These are phyloP conservation scores for Pachliopta kotzebuea DNA, from an alignment of 2,888 invertebrate species.

Conservation along the genomic window DNA sequence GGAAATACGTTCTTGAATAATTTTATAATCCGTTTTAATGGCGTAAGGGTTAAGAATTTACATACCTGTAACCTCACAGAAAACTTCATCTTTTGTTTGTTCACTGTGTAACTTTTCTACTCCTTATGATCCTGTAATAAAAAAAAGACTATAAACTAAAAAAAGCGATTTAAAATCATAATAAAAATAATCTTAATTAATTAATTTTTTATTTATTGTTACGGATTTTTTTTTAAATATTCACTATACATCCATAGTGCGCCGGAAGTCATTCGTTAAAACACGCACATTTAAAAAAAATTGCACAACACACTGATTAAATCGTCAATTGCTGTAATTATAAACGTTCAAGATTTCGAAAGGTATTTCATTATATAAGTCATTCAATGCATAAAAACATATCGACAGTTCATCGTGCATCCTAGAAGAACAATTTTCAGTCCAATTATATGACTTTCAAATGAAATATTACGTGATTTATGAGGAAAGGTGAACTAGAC, in stretches of 20 bases:
- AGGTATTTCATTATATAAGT: not conserved
- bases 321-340: slow-evolving; percentile 36
- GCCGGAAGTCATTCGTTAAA: slow-evolving; percentile 6
- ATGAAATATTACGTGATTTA: slow-evolving; percentile 40
- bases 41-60: slow-evolving; percentile 22
- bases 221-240: no score
- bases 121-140: slow-evolving; percentile 57
- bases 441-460: slow-evolving; percentile 1
- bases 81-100: slow-evolving; percentile 48
- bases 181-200: no score
- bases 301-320: slow-evolving; percentile 41
- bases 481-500: slow-evolving; percentile 63
- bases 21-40: slow-evolving; percentile 25
- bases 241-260: no score
- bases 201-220: no score
- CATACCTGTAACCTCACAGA: slow-evolving; percentile 63
- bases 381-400: no score
- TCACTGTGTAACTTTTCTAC: slow-evolving; percentile 50
- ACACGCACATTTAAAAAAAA: slow-evolving; percentile 23
- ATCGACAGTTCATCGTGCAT: not conserved
- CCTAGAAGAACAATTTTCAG: slow-evolving; percentile 3
- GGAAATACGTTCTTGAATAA: slow-evolving; percentile 27
- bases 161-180: no score
- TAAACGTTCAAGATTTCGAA: slow-evolving; percentile 36
- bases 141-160: slow-evolving; percentile 21